Conservation (phyloP, 2,888 invertebrate species). For the Zygothrica quintamaculata region DNA sequence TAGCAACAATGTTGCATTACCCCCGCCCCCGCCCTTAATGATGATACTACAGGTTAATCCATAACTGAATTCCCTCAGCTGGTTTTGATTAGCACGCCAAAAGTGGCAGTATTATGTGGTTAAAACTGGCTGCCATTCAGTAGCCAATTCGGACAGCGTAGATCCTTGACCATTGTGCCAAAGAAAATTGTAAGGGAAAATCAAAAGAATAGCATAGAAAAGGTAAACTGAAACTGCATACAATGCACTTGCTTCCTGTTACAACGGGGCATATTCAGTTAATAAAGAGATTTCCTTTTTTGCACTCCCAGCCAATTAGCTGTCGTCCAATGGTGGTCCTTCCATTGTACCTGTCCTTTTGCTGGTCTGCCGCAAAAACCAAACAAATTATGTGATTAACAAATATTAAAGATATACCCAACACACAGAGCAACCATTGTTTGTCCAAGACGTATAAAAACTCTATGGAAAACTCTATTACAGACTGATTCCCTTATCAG, state of each 20-base stretch:
- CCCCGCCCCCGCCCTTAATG: conserved; percentile 2
- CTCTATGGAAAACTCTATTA: conserved; percentile 4
- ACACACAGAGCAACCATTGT: conserved; percentile 31
- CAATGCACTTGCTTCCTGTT: conserved; percentile 61
- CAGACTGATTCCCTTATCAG: conserved; percentile 44
- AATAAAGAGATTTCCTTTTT: conserved; percentile 69
- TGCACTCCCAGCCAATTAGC: conserved; percentile 65
- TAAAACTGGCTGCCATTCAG: conserved; percentile 48
- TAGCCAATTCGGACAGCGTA: conserved; percentile 55
- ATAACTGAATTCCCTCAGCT: conserved; percentile 7
- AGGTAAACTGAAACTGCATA: conserved; percentile 17
- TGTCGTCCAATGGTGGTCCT: conserved; percentile 50
- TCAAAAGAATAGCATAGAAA: conserved; percentile 4
- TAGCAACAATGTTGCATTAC: conserved; percentile 64
- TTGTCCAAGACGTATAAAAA: conserved; percentile 11
- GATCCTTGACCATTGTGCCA: conserved; percentile 66
- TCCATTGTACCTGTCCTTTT: conserved; percentile 49
- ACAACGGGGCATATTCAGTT: too few species aligned
- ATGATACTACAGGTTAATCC: conserved; percentile 14
- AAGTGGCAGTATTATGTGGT: conserved; percentile 37
- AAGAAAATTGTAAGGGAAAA: conserved; percentile 14
- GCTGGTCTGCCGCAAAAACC: conserved; percentile 48
- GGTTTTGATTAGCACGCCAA: conserved; percentile 48
- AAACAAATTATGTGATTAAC: conserved; percentile 75
- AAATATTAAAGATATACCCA: conserved; percentile 57